A percentile compares a stretch with the other conserved stretches of the same genome.
phyloP scores from a whole-genome alignment of 2,888 invertebrate species.

The Prenolepis imparis region DNA sequence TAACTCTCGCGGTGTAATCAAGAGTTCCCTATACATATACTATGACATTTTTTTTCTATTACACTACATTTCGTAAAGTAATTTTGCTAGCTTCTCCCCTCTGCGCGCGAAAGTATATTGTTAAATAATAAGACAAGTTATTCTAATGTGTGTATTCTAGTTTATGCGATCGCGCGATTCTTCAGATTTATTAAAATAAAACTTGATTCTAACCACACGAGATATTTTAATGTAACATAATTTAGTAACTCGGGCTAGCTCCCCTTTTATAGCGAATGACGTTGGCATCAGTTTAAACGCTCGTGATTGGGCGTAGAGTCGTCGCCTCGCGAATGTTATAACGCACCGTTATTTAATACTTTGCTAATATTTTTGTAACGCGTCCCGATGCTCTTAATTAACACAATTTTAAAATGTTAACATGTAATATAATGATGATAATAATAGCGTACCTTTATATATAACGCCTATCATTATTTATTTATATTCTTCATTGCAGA shows the following conservation, averaged over 20 bases:
- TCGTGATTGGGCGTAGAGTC: conserved; percentile 28
- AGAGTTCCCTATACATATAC: background rate
- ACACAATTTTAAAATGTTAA: background rate
- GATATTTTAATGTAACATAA: conserved; percentile 64
- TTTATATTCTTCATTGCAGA: background rate
- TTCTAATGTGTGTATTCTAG: background rate
- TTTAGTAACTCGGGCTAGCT: conserved; percentile 58
- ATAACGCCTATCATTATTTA: background rate
- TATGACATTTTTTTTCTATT: background rate
- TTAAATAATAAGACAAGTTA: background rate
- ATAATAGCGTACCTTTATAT: background rate
- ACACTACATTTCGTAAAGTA: background rate
- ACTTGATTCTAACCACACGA: conserved; percentile 15
- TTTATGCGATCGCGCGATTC: background rate
- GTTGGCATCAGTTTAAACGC: conserved; percentile 53
- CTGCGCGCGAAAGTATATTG: background rate
- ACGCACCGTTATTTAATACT: background rate
- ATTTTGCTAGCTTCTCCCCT: background rate
- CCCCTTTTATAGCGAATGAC: conserved; percentile 57
- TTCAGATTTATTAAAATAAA: background rate
- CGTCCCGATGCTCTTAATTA: background rate
- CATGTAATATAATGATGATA: background rate
- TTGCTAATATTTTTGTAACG: background rate
- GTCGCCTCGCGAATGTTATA: conserved; percentile 18
- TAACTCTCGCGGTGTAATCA: background rate